phyloP scores from a whole-genome alignment of 2,113 vertebrate species.

The Enhydra lutris region DNA sequence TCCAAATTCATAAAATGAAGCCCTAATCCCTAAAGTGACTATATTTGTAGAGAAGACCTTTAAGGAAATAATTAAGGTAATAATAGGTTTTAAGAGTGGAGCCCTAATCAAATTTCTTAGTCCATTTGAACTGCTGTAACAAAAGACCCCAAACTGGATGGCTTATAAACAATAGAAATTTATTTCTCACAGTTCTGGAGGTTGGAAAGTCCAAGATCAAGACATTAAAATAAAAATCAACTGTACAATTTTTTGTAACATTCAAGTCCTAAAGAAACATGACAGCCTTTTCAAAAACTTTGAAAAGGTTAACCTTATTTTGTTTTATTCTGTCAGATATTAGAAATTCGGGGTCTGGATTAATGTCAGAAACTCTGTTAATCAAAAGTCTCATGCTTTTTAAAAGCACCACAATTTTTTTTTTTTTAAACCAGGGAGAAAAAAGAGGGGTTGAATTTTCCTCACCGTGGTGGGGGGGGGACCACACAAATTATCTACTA shows the following conservation, averaged over 20 bases:
- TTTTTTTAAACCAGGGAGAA: neutral
- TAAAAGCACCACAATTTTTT: neutral
- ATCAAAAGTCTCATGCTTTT: neutral
- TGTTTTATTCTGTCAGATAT: neutral
- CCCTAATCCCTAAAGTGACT: neutral
- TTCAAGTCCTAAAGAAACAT: neutral
- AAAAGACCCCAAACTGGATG: neutral
- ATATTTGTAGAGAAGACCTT: neutral
- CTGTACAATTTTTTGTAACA: neutral
- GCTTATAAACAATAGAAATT: neutral
- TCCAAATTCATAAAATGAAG: neutral
- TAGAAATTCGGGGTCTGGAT: neutral
- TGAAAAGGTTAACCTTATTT: neutral
- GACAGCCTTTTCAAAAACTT: neutral
- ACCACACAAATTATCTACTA: neutral
- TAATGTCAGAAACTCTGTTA: neutral
- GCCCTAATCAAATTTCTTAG: neutral
- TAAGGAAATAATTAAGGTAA: neutral
- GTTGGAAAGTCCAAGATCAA: neutral
- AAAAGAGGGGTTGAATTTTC: neutral
- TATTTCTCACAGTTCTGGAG: neutral
- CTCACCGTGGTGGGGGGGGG: neutral
- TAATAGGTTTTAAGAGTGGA: neutral
- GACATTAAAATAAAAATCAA: neutral
- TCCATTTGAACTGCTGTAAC: neutral